Evolutionary conservation across 2,113 vertebrate species (phyloP), one percentile per base, ranked within the genome.

Genomic region (Oncorhynchus nerka): DNA sequence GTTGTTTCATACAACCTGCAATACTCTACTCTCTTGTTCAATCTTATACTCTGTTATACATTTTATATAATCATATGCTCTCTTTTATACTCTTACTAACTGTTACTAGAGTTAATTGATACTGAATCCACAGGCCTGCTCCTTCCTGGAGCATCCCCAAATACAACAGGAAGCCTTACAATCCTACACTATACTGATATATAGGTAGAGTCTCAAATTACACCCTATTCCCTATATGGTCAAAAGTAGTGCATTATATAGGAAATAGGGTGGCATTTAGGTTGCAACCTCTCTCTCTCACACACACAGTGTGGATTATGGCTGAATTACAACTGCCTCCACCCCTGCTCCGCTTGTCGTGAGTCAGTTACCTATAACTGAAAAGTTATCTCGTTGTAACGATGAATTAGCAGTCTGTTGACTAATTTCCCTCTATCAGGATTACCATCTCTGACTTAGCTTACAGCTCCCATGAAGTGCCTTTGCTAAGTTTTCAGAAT

Each of bases 381-480:
- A 34, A 45, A 20, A 22, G 9, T 45, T 11, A 39, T 19, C 19
- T 51, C 61, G 39, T 20, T 24, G 61, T 45, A 39, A 22, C 49
- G 9, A 45, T 45, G 39, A 45, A 11, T 45, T 45, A 3, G 39
- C 39, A 45, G 39, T 11, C 48, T 5, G 48, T 16, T 70, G 57
- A 76, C 61, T 20, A 49, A 70, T 22, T 20, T 39, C 30, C n/a
- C 68, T 49, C 68, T 48, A 2, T 24, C 68, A 70, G 9, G 0
- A 19, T 67, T 28, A 34, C 9, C 28, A 39, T 20, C 55, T 64
- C 49, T 28, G 49, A 57, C 57, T 62, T 5, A n/a, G 59, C n/a
- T 62, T 16, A 9, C 55, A 76, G 74, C 69, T 61, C 13, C 59
- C 45, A 24, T 75, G 30, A 13, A 64, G 59, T 39, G 30, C 62